Evolutionary conservation across 2,113 vertebrate species (phyloP).

Genomic region (Sula dactylatra): DNA sequence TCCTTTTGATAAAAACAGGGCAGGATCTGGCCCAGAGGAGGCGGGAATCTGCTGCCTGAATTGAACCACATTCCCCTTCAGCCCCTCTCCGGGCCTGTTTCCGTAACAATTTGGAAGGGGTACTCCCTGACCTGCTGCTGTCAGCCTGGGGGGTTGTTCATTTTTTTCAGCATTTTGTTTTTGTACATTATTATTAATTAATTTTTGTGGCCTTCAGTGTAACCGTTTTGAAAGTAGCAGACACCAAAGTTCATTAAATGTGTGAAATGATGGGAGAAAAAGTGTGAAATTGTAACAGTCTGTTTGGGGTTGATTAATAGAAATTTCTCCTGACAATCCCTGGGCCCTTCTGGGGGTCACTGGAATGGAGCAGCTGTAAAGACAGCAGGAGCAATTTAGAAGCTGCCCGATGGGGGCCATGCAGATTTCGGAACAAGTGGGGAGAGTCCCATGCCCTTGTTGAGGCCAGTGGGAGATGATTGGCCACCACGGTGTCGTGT

Average conservation of each 20-base stretch:
- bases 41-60: not conserved
- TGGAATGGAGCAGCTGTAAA: slow-evolving; percentile 84
- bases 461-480: slow-evolving; percentile 43
- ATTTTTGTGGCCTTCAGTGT: slow-evolving; percentile 27
- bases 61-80: not conserved
- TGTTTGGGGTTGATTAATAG: slow-evolving; percentile 83
- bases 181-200: not conserved
- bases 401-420: slow-evolving; percentile 57
- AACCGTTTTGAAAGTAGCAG: slow-evolving; percentile 72
- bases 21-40: not conserved
- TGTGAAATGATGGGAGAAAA: slow-evolving; percentile 79
- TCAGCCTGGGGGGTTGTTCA: not conserved
- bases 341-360: slow-evolving; percentile 77
- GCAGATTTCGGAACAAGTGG: slow-evolving; percentile 69
- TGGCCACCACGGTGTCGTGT: slow-evolving; percentile 53
- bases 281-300: slow-evolving; percentile 85
- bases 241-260: slow-evolving; percentile 75
- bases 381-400: slow-evolving; percentile 80
- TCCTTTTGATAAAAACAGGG: not conserved
- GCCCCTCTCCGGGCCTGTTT: not conserved
- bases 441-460: slow-evolving; percentile 68
- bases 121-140: slow-evolving; percentile 10
- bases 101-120: not conserved
- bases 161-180: not conserved
- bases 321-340: slow-evolving; percentile 78